Percentiles rank a stretch among this genome's conserved stretches.
Evolutionary conservation across 1,140 invertebrate genomes (phyloP).

Genomic region (Nephotettix cincticeps): DNA sequence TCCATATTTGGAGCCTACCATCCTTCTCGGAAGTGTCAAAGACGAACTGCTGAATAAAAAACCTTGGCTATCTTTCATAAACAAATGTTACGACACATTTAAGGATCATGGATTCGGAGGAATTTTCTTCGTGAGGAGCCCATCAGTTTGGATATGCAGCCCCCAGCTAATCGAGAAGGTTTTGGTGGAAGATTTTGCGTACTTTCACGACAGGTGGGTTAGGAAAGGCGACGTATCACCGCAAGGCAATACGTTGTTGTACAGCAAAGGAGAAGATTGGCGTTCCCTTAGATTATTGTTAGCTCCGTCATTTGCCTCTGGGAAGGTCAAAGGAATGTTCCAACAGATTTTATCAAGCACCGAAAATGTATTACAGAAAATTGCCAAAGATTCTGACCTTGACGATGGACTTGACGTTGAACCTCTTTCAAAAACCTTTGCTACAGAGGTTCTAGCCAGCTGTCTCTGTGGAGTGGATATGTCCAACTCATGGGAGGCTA

Average conservation of each 20-base stretch:
- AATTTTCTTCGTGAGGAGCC: conserved; percentile 40
- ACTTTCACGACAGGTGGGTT: conserved; percentile 52
- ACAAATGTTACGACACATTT: conserved; percentile 32
- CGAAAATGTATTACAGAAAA: conserved; percentile 44
- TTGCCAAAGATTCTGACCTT: conserved; percentile 48
- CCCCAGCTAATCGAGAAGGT: conserved; percentile 55
- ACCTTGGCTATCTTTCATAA: not conserved
- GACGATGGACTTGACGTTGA: conserved; percentile 38
- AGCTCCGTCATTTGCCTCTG: conserved; percentile 56
- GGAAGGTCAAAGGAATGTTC: conserved; percentile 58
- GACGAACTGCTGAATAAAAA: conserved; percentile 20
- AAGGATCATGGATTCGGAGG: conserved; percentile 41
- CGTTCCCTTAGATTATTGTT: conserved; percentile 52
- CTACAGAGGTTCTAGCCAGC: conserved; percentile 43
- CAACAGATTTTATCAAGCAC: conserved; percentile 46
- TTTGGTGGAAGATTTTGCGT: conserved; percentile 55
- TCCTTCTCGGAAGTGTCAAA: conserved; percentile 52
- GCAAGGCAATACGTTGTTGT: conserved; percentile 56
- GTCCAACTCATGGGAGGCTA: not conserved
- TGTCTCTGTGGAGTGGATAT: conserved; percentile 44
- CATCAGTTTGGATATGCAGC: conserved; percentile 54
- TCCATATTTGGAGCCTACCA: conserved; percentile 43
- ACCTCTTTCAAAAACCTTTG: conserved; percentile 41
- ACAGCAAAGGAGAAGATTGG: conserved; percentile 52
- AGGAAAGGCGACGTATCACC: conserved; percentile 48